phyloP scores from a whole-genome alignment of 2,113 vertebrate species.

The Mus musculus region GRCm39 chr15:46315501-46316000 shows the following conservation, averaged over 20 bases:
- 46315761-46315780: background rate
- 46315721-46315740: background rate
- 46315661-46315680: background rate
- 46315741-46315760: background rate
- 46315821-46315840: background rate
- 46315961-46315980: background rate
- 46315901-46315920: background rate
- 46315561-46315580: background rate
- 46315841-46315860: background rate
- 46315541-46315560: background rate
- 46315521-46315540: background rate
- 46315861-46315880: background rate
- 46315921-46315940: background rate
- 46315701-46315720: background rate
- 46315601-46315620: background rate
- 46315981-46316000: background rate
- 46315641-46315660: background rate
- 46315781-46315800: background rate
- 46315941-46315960: background rate
- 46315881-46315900: background rate
- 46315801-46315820: background rate
- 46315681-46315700: background rate
- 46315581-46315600: background rate
- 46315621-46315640: background rate
- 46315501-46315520: too few species aligned